Conservation (phyloP, 2,113 vertebrate genomes). For the Dasyornis broadbenti region DNA sequence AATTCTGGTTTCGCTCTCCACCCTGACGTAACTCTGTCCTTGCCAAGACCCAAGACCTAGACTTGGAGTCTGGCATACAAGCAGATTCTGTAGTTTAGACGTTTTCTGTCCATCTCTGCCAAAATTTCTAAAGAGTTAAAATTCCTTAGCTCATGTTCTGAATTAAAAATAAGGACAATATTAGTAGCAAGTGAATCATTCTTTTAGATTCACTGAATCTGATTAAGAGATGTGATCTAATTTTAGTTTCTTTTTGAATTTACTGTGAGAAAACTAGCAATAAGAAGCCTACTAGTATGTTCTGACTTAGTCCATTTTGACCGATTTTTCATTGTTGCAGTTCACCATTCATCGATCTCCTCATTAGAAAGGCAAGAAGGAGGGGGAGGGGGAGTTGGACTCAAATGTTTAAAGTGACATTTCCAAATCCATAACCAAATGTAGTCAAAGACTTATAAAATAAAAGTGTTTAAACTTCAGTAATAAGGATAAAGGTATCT, state of each 20-base stretch:
- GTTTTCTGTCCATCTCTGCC: background rate
- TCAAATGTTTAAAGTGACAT: background rate
- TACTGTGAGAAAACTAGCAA: background rate
- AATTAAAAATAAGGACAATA: background rate
- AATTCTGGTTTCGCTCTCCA: background rate
- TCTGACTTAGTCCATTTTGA: background rate
- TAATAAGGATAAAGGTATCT: background rate
- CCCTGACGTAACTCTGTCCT: background rate
- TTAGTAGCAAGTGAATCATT: background rate
- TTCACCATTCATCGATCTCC: background rate
- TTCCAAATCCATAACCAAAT: background rate
- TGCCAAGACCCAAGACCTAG: background rate
- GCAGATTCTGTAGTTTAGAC: background rate
- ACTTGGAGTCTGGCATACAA: background rate
- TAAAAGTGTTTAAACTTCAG: background rate
- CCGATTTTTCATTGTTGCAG: background rate
- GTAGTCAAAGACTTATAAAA: background rate
- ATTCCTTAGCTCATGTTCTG: background rate
- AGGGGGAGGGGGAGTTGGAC: rapidly evolving
- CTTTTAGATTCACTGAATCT: background rate
- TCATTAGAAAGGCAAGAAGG: background rate
- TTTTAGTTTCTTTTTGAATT: background rate
- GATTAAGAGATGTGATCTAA: background rate
- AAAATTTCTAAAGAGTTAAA: background rate
- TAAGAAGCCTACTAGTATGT: background rate